Base-by-base conservation (phyloP, 2,888 invertebrate species). In the Megamerina dolium region DNA sequence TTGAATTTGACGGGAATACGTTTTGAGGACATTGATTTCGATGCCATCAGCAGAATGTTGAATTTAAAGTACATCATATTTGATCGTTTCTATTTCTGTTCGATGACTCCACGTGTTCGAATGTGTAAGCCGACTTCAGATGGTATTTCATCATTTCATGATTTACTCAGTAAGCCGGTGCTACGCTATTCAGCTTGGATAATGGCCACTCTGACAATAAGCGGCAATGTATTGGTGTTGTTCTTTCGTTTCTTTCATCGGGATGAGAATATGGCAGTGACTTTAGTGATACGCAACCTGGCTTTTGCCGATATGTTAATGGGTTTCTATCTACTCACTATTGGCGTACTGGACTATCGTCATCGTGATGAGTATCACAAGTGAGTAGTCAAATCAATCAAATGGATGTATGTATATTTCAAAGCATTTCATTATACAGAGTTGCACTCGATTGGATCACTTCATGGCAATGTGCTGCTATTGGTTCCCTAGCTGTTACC, bases 241-340 rank as follows among this genome's bases (percentile, higher is more conserved):
- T 78, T 76, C 72, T 80, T 80, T 44, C 72, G 80, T 48, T 75
- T 76, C 47, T 74, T 77, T 9, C 74, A 77, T 41, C 74, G 74
- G 21, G 80, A 80, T 57, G 81, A 82, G 57, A 81, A 81, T 60
- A 73, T 74, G 35, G 76, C 77, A 1, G 74, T 82, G 1, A 80
- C 79, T 34, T 73, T 82, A 55, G 77, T 82, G 36, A 78, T 83
- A 43, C 74, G 77, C 41, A 82, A 83, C 62, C 67, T 84, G 27
- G 82, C 83, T 34, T 75, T 78, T 19, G 78, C 83, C 10, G 83
- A 83, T 59, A 72, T 82, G 54, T 62, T 83, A 35, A 83, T 83
- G 81, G 83, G 83, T 5, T 59, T 82, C 41, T 84, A 84, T 63
- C 67, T 84, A 48, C 58, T 79, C 30, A 73, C 77, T 29, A 78